A percentile compares a stretch with the other conserved stretches of the same genome.
phyloP scores from a whole-genome alignment of 2,797 vertebrate genomes.

The Chelmon rostratus region DNA sequence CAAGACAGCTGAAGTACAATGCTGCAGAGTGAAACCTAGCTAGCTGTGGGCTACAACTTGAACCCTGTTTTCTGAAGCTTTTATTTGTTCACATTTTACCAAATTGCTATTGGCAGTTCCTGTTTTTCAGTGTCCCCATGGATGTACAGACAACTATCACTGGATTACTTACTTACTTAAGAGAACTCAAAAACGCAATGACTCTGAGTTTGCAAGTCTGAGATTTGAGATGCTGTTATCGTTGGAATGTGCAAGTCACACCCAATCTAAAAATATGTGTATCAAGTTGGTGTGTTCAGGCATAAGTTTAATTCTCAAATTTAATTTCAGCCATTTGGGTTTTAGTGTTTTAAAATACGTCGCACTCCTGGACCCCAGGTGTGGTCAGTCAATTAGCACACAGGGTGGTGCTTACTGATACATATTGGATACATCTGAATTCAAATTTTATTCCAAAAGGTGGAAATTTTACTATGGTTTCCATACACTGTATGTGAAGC shows the following conservation, averaged over 20 bases:
- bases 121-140: not conserved
- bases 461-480: not conserved
- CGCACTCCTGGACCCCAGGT: not conserved
- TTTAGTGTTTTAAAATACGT: not conserved
- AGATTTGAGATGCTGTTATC: not conserved
- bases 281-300: not conserved
- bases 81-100: no score
- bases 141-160: not conserved
- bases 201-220: not conserved
- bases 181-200: not conserved
- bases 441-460: not conserved
- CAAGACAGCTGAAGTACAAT: not conserved
- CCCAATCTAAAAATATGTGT: no score
- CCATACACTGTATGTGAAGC: no score
- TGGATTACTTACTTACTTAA: no score
- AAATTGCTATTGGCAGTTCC: not conserved
- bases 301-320: not conserved
- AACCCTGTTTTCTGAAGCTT: not conserved
- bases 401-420: not conserved
- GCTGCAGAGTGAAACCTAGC: no score
- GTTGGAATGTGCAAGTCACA: not conserved
- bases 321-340: not conserved
- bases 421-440: not conserved
- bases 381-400: not conserved
- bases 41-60: no score